Base-by-base conservation (phyloP, 2,113 vertebrate species). In the Psittacara wagleri region DNA sequence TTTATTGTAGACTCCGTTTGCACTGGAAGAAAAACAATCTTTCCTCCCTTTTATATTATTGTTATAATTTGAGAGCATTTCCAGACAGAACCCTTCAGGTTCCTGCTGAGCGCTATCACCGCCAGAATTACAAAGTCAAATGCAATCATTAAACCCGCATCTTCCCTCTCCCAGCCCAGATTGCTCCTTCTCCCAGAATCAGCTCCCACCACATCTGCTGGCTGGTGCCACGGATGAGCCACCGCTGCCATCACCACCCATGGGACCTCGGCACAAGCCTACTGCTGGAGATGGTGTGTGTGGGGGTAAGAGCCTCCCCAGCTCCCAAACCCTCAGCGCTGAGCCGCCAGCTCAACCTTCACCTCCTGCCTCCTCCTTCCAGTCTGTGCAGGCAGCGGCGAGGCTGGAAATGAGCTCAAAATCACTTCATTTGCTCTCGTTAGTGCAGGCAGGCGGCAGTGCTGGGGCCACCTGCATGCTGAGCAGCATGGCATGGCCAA, bases 61-160 rank as follows among this genome's bases (percentile, higher is more conserved):
- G 63, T 86, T 89, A 95, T 94, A 94, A 97, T 94, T 92, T 94
- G 92, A 92, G 91, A 97, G 81, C 69, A 81, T 96, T 97, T 96
- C 86, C 88, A 95, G 95, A 83, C 88, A 94, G 95, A 96, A 96
- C 63, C 82, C 94, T 96, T 74, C 90, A 90, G 80, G 85, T 93
- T 94, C 96, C 96, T 0, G 86, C 94, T 95, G 95, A 95, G 96
- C 25, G 69, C 90, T 84, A 94, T 95, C 80, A 87, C 91, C 1
- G 28, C 94, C 95, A 93, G 94, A 95, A 97, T 97, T 96, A 95
- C 95, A 96, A 97, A 97, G 94, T 95, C 96, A 97, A 97, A 97
- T 96, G 97, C 94, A 97, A 97, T 97, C 94, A 96, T 96, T 97
- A 95, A 95, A 95, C 81, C 59, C 4, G 7, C 59, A 69, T 86